phyloP scores from a whole-genome alignment of 2,797 vertebrate species.

The Takifugu ocellatus region DNA sequence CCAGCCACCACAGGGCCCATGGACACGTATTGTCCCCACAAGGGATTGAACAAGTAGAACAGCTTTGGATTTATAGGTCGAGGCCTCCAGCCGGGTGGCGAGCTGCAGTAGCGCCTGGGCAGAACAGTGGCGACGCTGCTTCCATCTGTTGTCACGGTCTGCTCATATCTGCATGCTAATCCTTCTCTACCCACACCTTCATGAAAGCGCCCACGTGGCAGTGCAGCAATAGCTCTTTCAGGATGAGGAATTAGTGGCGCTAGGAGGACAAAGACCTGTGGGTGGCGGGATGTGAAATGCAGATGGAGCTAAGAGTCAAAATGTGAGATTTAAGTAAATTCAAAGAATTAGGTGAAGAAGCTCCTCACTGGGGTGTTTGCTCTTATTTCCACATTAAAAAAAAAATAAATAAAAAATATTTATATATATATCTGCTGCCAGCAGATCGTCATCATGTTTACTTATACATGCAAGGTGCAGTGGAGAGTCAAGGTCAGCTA shows the following conservation, averaged over 20 bases:
- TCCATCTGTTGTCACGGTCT: conserved; percentile 76
- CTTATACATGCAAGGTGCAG: conserved; percentile 36
- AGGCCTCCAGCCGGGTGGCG: conserved; percentile 65
- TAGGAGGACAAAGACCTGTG: conserved; percentile 40
- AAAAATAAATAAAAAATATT: neutral
- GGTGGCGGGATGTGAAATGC: conserved; percentile 54
- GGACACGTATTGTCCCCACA: conserved; percentile 43
- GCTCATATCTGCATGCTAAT: conserved; percentile 68
- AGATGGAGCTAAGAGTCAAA: conserved; percentile 37
- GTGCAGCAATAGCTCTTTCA: conserved; percentile 36
- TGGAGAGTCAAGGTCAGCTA: conserved; percentile 54
- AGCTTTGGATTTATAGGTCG: conserved; percentile 67
- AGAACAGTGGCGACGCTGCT: conserved; percentile 46
- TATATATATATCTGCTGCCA: neutral
- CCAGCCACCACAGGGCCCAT: conserved; percentile 25
- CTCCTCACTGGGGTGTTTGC: neutral
- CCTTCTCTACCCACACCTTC: conserved; percentile 54
- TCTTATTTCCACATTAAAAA: conserved; percentile 29
- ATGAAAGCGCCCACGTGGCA: conserved; percentile 42
- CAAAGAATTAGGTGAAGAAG: conserved; percentile 33
- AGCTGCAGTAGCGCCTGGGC: conserved; percentile 59
- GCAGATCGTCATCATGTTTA: conserved; percentile 18
- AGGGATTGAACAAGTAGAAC: conserved; percentile 57
- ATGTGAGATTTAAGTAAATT: conserved; percentile 40
- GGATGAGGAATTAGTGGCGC: conserved; percentile 50